Base-by-base conservation (phyloP, 2,888 invertebrate genomes). In the Clepsis dumicolana region DNA sequence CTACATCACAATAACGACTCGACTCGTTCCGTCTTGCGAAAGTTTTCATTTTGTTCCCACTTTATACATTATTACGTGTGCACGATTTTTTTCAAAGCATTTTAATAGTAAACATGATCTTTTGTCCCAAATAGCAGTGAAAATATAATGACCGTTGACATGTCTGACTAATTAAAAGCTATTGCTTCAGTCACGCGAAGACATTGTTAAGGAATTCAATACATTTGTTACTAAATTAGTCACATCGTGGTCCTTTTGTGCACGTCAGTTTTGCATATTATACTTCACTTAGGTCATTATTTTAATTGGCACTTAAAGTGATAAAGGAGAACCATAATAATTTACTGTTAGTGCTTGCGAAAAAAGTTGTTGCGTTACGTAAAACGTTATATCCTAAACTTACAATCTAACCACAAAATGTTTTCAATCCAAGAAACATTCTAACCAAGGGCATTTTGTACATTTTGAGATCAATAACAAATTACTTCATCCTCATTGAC, bases 141-240 rank as follows among this genome's bases (percentile, higher is more conserved):
- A 27, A 41, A 25, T 29, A 29, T 44, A 24, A 21, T 52, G 52
- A 32, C 44, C 52, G 41, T 41, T 41, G 68, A 52, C 57, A 63
- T 21, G 61, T 68, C 64, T 35, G 27, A 53, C 44, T 68, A 68
- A 68, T 64, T 59, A 44, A 67, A 63, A 59, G 14, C 32, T 44
- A 64, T 64, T 38, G 68, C 41, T 27, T 35, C 10, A 14, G 57
- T 64, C 57, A 68, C 57, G 41, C 57, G 32, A 41, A 57, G 25
- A 53, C 41, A 52, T 59, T 68, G 67, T 67, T 25, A 48, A 62
- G 38, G 25, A 16, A 50, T 57, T 54, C 56, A 27, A 35, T 27
- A 50, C 48, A 57, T 57, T 67, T 67, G 44, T 66, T 27, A 54
- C 54, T 41, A 54, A 54, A 35, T 66, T 62, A 48, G 48, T 35